phyloP scores from a whole-genome alignment of 2,797 vertebrate species.

The Psittacula echo region DNA sequence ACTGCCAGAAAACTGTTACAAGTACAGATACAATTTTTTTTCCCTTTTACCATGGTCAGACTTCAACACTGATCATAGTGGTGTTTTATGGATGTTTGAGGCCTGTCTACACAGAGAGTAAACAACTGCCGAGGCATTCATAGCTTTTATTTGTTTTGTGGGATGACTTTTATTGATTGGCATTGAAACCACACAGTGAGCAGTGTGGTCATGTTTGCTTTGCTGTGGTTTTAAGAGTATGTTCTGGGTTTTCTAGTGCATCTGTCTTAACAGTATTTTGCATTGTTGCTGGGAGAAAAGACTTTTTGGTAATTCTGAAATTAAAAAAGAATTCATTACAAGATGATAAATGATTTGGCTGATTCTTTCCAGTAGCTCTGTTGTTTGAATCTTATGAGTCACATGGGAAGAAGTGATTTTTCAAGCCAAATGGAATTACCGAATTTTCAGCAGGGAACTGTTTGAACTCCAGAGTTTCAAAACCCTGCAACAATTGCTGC shows the following conservation, averaged over 20 bases:
- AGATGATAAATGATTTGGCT: background rate
- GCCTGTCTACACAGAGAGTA: background rate
- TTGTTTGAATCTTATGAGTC: background rate
- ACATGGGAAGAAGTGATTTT: background rate
- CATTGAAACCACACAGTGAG: background rate
- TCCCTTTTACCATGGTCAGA: background rate
- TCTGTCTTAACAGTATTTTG: background rate
- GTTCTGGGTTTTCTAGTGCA: background rate
- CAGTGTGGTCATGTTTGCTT: background rate
- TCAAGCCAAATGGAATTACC: background rate
- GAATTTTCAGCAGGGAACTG: background rate
- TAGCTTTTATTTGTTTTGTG: constrained; percentile 19
- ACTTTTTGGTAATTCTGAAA: background rate
- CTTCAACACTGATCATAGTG: background rate
- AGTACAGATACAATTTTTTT: background rate
- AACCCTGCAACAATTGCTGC: background rate
- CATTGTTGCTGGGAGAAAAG: background rate
- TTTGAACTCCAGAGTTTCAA: background rate
- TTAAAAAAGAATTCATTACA: background rate
- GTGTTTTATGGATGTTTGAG: background rate
- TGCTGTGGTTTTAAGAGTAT: background rate
- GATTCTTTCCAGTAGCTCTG: background rate
- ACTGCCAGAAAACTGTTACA: background rate
- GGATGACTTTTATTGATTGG: background rate
- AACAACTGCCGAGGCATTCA: background rate